Percentiles rank a stretch among this genome's conserved stretches.
Evolutionary conservation across 2,113 vertebrate genomes (phyloP).

Genomic region (Bos indicus): DNA sequence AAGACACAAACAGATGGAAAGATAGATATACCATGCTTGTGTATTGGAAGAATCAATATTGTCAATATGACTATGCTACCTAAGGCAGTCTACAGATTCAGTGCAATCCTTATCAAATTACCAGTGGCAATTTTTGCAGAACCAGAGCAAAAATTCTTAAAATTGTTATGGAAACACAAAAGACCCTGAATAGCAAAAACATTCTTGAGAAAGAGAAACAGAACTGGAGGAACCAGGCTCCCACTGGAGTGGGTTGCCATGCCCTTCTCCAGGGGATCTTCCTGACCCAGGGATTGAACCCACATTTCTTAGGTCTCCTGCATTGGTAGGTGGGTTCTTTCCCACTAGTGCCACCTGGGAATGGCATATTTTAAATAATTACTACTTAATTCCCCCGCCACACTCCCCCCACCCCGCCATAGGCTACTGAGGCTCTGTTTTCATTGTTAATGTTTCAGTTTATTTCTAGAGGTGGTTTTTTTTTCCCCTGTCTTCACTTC

Average conservation of each 20-base stretch:
- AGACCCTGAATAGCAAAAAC: neutral
- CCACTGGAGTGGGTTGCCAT: neutral
- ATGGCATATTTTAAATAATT: neutral
- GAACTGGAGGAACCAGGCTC: neutral
- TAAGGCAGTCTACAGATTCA: neutral
- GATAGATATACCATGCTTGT: neutral
- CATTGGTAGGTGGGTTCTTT: neutral
- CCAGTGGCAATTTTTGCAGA: neutral
- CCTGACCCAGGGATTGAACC: neutral
- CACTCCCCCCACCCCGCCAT: too few species aligned
- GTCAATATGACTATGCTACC: neutral
- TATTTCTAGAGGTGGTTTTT: neutral
- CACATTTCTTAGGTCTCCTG: neutral
- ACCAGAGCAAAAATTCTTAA: neutral
- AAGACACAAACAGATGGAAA: neutral
- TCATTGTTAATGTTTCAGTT: neutral
- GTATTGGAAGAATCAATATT: neutral
- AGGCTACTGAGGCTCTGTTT: neutral
- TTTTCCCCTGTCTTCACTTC: neutral
- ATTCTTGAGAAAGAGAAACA: neutral
- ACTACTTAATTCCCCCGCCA: neutral
- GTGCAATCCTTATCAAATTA: neutral
- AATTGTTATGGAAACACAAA: neutral
- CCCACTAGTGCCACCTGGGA: neutral
- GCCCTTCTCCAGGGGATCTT: neutral